Percentiles rank a stretch among this genome's conserved stretches.
Conservation (phyloP, 2,888 invertebrate species). For the Bursaphelenchus okinawaensis region DNA sequence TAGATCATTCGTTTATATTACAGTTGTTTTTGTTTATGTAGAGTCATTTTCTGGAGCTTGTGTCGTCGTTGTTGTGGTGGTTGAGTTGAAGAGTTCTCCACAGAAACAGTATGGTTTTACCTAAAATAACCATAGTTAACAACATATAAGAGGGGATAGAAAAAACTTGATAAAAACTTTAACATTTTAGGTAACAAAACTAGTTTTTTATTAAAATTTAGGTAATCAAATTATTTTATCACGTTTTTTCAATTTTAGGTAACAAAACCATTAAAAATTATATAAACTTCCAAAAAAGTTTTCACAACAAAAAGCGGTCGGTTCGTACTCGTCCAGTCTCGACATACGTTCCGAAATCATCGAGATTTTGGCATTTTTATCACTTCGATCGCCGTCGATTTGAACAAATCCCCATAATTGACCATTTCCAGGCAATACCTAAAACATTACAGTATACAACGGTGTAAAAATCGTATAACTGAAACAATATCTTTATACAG, state of each 20-base stretch:
- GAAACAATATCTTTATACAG: not conserved
- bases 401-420: not conserved
- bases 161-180: too few relatives aligned
- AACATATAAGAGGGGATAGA: too few relatives aligned
- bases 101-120: constrained; percentile 1
- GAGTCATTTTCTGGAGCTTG: too few relatives aligned
- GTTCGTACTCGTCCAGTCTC: not conserved
- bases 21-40: too few relatives aligned
- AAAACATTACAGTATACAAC: not conserved
- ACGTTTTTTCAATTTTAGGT: too few relatives aligned
- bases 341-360: not conserved
- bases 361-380: not conserved
- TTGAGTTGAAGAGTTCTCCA: constrained; percentile 2
- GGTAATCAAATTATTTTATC: too few relatives aligned
- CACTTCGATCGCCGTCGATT: not conserved
- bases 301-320: not conserved
- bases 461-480: not conserved
- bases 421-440: not conserved
- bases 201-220: too few relatives aligned
- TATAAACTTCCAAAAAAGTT: not conserved
- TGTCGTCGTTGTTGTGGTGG: not conserved
- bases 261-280: too few relatives aligned
- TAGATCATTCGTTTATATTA: too few relatives aligned
- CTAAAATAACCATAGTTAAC: too few relatives aligned
- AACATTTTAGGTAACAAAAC: too few relatives aligned